These are phyloP conservation scores for Macrochelys suwanniensis DNA, from an alignment of 2,797 vertebrate species.

Conservation along the genomic window DNA sequence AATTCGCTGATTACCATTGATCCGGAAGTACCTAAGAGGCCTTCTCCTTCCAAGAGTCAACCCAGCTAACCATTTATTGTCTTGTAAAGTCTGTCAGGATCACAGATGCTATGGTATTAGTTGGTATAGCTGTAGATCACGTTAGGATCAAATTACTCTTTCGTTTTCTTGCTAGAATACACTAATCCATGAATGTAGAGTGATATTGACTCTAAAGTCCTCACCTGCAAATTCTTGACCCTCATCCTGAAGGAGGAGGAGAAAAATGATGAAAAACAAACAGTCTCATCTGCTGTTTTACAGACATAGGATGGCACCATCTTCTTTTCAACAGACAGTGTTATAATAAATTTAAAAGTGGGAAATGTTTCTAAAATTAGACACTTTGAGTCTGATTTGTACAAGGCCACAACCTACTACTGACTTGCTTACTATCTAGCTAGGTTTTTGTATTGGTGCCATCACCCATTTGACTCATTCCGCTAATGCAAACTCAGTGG, in stretches of 20 bases:
- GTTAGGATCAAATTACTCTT: not conserved
- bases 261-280: not conserved
- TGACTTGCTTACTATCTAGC: not conserved
- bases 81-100: not conserved
- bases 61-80: not conserved
- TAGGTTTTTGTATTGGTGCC: not conserved
- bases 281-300: not conserved
- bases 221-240: not conserved
- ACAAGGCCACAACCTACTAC: not conserved
- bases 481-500: conserved; percentile 21
- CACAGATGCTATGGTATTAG: not conserved
- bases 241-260: not conserved
- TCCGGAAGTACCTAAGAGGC: not conserved
- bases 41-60: not conserved
- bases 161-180: not conserved
- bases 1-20: not conserved
- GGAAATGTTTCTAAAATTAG: not conserved
- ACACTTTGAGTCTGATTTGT: not conserved
- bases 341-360: not conserved
- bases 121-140: not conserved
- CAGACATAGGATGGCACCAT: rapidly evolving
- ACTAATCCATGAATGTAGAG: not conserved
- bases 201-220: not conserved
- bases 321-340: not conserved
- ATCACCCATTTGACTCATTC: not conserved